phyloP scores from a whole-genome alignment of 2,888 invertebrate genomes.

The Pristionchus entomophagus region DNA sequence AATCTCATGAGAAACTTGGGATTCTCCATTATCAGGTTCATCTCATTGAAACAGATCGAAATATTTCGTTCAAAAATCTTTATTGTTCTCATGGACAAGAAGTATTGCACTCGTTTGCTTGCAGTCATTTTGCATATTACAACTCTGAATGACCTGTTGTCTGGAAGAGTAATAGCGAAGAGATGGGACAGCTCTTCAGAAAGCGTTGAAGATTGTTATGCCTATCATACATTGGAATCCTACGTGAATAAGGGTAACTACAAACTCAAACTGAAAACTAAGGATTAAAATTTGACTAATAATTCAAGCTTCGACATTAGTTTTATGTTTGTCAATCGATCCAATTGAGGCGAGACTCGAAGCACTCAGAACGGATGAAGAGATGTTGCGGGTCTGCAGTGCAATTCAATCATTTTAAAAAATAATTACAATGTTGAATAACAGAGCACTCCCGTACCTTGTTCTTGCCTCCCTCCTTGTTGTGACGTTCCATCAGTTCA shows the following conservation, averaged over 20 bases:
- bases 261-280: too few species aligned
- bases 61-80: not conserved
- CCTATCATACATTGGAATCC: not conserved
- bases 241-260: too few species aligned
- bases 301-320: not conserved
- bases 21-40: too few species aligned
- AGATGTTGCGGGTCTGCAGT: constrained; percentile 14
- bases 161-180: not conserved
- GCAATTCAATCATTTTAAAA: too few species aligned
- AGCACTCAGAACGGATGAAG: constrained; percentile 16
- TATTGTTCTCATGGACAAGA: constrained; percentile 30
- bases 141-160: constrained; percentile 34
- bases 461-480: constrained; percentile 9
- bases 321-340: not conserved
- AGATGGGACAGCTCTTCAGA: constrained; percentile 27
- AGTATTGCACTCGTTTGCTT: constrained; percentile 38
- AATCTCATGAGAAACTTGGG: too few species aligned
- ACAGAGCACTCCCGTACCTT: constrained; percentile 1
- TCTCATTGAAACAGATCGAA: too few species aligned
- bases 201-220: constrained; percentile 19
- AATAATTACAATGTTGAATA: too few species aligned
- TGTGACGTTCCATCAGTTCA: constrained; percentile 45
- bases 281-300: not conserved
- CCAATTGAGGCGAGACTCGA: constrained; percentile 15
- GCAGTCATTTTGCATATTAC: constrained; percentile 31